These are phyloP conservation scores for Nothocercus julius DNA, from an alignment of 2,113 vertebrate species.

Conservation along the genomic window DNA sequence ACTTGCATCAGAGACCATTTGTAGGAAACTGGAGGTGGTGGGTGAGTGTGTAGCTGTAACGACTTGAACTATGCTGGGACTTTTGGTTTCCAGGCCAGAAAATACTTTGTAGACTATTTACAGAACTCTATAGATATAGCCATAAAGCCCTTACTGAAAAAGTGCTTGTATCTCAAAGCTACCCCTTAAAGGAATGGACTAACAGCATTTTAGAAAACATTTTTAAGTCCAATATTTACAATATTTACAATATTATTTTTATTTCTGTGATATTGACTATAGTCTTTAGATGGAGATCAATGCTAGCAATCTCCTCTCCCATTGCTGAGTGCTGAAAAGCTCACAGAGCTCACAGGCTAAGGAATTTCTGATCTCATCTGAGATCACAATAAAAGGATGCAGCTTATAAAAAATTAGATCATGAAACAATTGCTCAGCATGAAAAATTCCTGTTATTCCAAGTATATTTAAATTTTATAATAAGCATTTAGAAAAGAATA, in stretches of 20 bases:
- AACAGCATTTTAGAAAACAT: background rate
- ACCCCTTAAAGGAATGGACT: background rate
- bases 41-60: background rate
- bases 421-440: conserved; percentile 2
- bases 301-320: background rate
- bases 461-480: background rate
- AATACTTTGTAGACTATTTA: background rate
- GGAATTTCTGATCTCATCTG: conserved; percentile 27
- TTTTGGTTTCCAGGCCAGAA: background rate
- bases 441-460: background rate
- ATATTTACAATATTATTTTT: background rate
- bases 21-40: background rate
- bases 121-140: background rate
- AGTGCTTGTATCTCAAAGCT: background rate
- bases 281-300: background rate
- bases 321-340: background rate
- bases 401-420: background rate
- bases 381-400: background rate
- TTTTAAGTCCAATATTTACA: background rate
- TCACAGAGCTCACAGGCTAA: background rate
- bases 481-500: background rate
- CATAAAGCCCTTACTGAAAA: background rate
- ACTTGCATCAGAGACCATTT: background rate
- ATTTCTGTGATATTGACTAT: background rate
- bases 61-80: background rate